These are phyloP conservation scores for Tolmerus cingulatus DNA, from an alignment of 2,888 invertebrate genomes.

Conservation along the genomic window DNA sequence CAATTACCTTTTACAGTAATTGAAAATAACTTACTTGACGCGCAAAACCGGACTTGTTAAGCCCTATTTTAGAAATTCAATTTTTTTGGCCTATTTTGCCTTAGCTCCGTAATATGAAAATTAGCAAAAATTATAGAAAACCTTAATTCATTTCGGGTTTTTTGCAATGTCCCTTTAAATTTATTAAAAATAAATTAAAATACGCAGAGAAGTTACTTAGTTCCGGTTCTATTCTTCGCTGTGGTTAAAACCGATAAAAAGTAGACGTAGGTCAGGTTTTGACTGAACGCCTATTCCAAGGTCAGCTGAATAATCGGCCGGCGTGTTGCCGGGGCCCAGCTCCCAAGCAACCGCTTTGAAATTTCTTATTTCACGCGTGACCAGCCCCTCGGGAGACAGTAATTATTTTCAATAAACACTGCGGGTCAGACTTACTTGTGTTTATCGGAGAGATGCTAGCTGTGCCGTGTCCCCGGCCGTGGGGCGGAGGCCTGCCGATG, in stretches of 20 bases:
- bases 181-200: no score
- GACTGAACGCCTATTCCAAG: not conserved
- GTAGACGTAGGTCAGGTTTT: not conserved
- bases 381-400: not conserved
- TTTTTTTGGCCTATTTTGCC: no score
- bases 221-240: not conserved
- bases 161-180: no score
- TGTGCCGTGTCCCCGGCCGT: not conserved
- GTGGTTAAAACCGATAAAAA: not conserved
- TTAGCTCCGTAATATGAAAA: no score
- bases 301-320: not conserved
- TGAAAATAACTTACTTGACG: no score
- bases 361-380: not conserved
- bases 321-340: not conserved
- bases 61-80: no score
- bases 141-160: no score
- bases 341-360: not conserved
- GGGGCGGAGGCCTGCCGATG: not conserved
- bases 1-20: no score
- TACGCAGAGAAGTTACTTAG: not conserved
- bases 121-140: no score
- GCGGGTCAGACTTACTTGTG: conserved; percentile 9
- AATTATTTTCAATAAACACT: not conserved
- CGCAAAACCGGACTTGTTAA: no score
- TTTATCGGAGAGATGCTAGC: conserved; percentile 29